Evolutionary conservation across 2,888 invertebrate genomes (phyloP).

Genomic region (Drosophila multiciliata): DNA sequence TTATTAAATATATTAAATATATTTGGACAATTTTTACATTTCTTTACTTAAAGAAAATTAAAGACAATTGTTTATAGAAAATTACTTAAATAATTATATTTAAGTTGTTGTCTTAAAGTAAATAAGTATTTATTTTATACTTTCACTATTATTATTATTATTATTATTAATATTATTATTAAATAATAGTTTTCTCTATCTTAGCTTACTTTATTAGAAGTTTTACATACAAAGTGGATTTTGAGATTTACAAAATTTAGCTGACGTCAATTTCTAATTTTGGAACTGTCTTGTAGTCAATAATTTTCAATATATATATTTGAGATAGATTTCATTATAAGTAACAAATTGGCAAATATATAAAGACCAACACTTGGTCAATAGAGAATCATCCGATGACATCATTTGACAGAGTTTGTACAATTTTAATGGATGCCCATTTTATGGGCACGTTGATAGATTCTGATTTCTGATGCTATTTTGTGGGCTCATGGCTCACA

Average conservation of each 20-base stretch:
- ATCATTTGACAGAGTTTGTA: slow-evolving; percentile 49
- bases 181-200: not conserved
- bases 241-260: not conserved
- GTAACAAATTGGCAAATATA: slow-evolving; percentile 12
- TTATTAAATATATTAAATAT: too few species aligned
- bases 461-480: slow-evolving; percentile 11
- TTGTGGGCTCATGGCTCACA: slow-evolving; percentile 24
- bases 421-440: slow-evolving; percentile 50
- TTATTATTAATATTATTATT: too few species aligned
- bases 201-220: not conserved
- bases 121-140: not conserved
- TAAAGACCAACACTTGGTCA: not conserved
- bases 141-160: too few species aligned
- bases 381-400: slow-evolving; percentile 35
- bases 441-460: slow-evolving; percentile 33
- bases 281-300: slow-evolving; percentile 6
- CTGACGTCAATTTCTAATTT: not conserved
- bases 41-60: too few species aligned
- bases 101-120: not conserved
- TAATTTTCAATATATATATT: slow-evolving; percentile 11
- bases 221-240: too few species aligned
- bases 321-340: slow-evolving; percentile 26
- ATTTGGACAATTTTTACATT: too few species aligned
- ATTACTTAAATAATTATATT: not conserved
- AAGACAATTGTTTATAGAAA: not conserved